These are phyloP conservation scores for Coracias cyanogaster DNA, from an alignment of 2,797 vertebrate genomes.

Conservation along the genomic window DNA sequence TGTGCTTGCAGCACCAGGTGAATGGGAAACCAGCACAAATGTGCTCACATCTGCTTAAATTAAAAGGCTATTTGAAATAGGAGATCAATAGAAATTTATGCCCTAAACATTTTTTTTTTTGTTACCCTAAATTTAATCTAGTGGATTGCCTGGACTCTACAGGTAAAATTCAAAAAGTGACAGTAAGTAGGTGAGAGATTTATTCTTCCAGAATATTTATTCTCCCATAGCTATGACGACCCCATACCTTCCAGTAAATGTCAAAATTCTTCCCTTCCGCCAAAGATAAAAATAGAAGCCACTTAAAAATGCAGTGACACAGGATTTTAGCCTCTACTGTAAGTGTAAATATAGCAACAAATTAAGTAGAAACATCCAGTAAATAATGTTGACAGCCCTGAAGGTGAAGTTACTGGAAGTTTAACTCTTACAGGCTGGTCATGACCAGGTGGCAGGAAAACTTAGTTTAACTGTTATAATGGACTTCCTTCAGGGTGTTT, in stretches of 20 bases:
- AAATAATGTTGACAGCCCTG: background rate
- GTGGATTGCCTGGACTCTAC: background rate
- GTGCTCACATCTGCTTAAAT: background rate
- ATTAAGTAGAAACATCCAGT: slow-evolving; percentile 12
- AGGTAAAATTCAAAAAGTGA: background rate
- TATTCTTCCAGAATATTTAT: background rate
- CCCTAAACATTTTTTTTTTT: background rate
- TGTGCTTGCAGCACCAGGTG: background rate
- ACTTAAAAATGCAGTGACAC: background rate
- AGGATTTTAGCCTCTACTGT: background rate
- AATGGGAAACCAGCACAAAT: background rate
- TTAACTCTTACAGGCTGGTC: background rate
- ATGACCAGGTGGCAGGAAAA: background rate
- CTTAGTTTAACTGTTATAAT: background rate
- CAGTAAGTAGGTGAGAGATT: background rate
- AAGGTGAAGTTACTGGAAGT: background rate
- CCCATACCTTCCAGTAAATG: slow-evolving; percentile 18
- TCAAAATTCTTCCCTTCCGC: background rate
- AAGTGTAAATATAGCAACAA: slow-evolving; percentile 36
- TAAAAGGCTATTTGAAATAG: background rate
- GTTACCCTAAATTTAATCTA: background rate
- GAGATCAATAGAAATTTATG: background rate
- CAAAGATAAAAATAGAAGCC: background rate
- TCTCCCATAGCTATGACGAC: background rate
- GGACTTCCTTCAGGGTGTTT: background rate